A percentile compares a stretch with the other conserved stretches of the same genome.
These are phyloP conservation scores for Ectemnius continuus DNA, from an alignment of 2,888 invertebrate species.

Conservation along the genomic window DNA sequence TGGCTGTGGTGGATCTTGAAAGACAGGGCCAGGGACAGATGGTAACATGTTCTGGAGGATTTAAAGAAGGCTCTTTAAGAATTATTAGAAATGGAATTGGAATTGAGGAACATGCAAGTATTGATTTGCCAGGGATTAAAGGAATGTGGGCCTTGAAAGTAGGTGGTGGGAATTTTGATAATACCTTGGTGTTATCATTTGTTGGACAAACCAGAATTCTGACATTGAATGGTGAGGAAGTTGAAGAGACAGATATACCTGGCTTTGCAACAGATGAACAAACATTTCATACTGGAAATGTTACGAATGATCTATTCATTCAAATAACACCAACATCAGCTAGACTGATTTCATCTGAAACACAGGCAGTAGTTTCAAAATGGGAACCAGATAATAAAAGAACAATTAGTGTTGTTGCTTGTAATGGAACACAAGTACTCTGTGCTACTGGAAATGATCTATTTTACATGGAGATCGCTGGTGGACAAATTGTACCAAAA, in stretches of 20 bases:
- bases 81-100: slow-evolving; percentile 99
- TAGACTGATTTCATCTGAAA: slow-evolving; percentile 84
- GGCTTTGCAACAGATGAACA: slow-evolving; percentile 96
- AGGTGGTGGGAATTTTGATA: slow-evolving; percentile 84
- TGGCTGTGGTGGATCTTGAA: slow-evolving; percentile 98
- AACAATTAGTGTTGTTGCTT: slow-evolving; percentile 93
- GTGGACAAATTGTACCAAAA: slow-evolving; percentile 82
- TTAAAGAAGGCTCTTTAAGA: slow-evolving; percentile 97
- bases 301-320: slow-evolving; percentile 88
- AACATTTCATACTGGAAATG: slow-evolving; percentile 96
- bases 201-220: slow-evolving; percentile 97
- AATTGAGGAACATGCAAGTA: slow-evolving; percentile 98
- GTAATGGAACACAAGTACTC: slow-evolving; percentile 87
- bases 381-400: slow-evolving; percentile 86
- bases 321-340: slow-evolving; percentile 88
- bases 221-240: slow-evolving; percentile 95
- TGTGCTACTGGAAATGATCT: slow-evolving; percentile 93
- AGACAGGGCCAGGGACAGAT: slow-evolving; percentile 98
- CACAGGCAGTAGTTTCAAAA: slow-evolving; percentile 83
- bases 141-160: slow-evolving; percentile 98
- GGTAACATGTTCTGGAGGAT: slow-evolving; percentile 98
- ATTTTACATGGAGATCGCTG: slow-evolving; percentile 88
- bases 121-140: slow-evolving; percentile 97
- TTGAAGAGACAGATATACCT: slow-evolving; percentile 96
- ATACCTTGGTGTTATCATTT: slow-evolving; percentile 95